A percentile compares a stretch with the other conserved stretches of the same genome.
These are phyloP conservation scores for Podotricha telesiphe DNA, from an alignment of 2,888 invertebrate species.

Conservation along the genomic window DNA sequence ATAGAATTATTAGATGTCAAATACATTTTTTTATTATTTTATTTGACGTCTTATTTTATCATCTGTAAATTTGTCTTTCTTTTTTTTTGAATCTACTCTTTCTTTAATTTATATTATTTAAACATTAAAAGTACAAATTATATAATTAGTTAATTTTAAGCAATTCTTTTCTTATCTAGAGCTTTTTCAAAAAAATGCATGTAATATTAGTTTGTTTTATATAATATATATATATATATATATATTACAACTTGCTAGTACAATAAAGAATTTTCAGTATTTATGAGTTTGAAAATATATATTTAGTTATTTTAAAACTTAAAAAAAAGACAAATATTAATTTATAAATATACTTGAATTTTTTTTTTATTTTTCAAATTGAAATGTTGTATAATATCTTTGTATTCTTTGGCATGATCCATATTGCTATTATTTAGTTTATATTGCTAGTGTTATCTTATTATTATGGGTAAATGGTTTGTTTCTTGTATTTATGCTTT, in stretches of 20 bases:
- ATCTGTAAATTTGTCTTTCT: no score
- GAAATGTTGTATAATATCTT: background rate
- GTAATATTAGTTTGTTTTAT: background rate
- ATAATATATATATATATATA: no score
- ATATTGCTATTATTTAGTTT: constrained; percentile 12
- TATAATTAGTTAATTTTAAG: no score
- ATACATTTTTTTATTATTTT: no score
- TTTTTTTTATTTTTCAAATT: background rate
- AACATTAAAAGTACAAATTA: no score
- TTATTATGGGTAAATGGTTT: constrained; percentile 2
- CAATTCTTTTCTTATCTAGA: background rate
- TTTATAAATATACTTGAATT: background rate
- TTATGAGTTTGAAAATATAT: background rate
- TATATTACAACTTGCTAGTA: background rate
- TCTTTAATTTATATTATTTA: no score
- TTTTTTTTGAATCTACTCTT: no score
- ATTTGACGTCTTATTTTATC: no score
- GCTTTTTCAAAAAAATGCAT: background rate
- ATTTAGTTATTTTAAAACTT: background rate
- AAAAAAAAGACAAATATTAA: no score
- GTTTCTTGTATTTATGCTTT: background rate
- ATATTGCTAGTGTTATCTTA: background rate
- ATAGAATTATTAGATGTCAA: no score
- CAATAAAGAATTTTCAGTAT: no score
- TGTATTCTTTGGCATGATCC: background rate